Evolutionary conservation across 2,113 vertebrate species (phyloP), one percentile per base, ranked within the genome.

Genomic region (Semicossyphus pulcher): DNA sequence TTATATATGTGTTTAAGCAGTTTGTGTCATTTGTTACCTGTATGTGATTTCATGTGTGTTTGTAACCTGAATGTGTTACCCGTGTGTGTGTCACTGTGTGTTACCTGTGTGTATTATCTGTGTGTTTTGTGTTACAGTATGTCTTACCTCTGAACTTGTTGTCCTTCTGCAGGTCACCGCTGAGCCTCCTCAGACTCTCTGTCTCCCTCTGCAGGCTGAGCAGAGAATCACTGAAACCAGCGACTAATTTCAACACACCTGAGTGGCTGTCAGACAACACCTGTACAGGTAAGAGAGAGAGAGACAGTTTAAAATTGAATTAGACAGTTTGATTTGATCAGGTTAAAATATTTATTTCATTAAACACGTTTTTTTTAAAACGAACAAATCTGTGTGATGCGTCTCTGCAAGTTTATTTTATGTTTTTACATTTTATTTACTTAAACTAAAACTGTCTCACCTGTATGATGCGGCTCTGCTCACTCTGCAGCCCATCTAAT

Each of bases 401-500:
- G 23, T 10, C 14, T 12, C 4, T 14, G 36, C 10, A 37, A 3
- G 36, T 37, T 34, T n/a, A n/a, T n/a, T n/a, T n/a, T n/a, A n/a
- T n/a, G n/a, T n/a, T n/a, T n/a, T n/a, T n/a, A n/a, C n/a, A n/a
- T n/a, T n/a, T n/a, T n/a, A n/a, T n/a, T n/a, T 37, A 37, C 36
- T 14, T 37, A 11, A 37, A 37, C 8, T 34, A 34, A 10, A 34
- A 34, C 32, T 11, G 31, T 15, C 32, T 16, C 15, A 80, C 97
- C 96, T 97, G 96, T 56, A 95, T 81, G 53, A 97, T 93, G 31
- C 85, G 94, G 18, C 93, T 94, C 88, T 97, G 96, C 76, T 97
- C 95, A 0, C 89, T 91, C 89, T 97, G 95, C 81, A 98, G 90
- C 25, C 89, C 56, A 0, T 91, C 93, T 47, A 99, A 91, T 32